phyloP scores from a whole-genome alignment of 2,888 invertebrate genomes.

The Cylloceria caligata region DNA sequence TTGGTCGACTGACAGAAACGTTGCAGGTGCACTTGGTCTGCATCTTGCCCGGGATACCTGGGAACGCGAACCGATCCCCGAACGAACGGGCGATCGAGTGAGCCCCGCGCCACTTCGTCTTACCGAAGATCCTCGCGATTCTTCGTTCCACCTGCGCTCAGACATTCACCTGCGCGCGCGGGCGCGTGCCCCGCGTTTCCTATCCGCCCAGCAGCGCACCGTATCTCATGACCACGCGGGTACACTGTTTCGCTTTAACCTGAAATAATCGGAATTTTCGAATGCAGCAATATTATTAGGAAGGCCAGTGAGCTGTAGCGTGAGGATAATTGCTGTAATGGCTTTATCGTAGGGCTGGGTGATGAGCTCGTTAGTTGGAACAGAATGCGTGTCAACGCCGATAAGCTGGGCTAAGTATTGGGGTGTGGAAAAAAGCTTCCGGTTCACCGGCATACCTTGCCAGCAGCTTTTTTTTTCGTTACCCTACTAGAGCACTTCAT shows the following conservation, averaged over 20 bases:
- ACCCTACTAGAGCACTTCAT: neutral
- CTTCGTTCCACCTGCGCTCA: slow-evolving; percentile 81
- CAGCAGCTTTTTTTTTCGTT: slow-evolving; percentile 1
- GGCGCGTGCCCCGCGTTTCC: slow-evolving; percentile 62
- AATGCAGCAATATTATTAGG: slow-evolving; percentile 32
- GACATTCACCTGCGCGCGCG: slow-evolving; percentile 82
- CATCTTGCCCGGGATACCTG: slow-evolving; percentile 62
- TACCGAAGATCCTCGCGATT: slow-evolving; percentile 72
- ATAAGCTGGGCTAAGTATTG: slow-evolving; percentile 40
- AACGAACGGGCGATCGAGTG: slow-evolving; percentile 41
- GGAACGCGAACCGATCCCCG: slow-evolving; percentile 56
- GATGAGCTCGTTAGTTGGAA: slow-evolving; percentile 18
- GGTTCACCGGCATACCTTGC: neutral
- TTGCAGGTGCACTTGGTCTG: slow-evolving; percentile 68
- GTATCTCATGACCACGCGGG: slow-evolving; percentile 23
- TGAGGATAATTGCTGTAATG: slow-evolving; percentile 52
- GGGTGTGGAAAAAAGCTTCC: slow-evolving; percentile 38
- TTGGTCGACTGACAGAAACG: slow-evolving; percentile 61
- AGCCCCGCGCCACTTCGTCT: slow-evolving; percentile 56
- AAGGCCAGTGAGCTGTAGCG: slow-evolving; percentile 43
- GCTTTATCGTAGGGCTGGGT: slow-evolving; percentile 38
- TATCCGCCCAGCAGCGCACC: slow-evolving; percentile 23
- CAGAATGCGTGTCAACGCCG: slow-evolving; percentile 49
- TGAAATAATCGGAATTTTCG: slow-evolving; percentile 38
- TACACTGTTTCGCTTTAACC: slow-evolving; percentile 8